Evolutionary conservation across 2,888 invertebrate species (phyloP), one percentile per base, ranked within the genome.

Genomic region (Eupeodes latifasciatus): DNA sequence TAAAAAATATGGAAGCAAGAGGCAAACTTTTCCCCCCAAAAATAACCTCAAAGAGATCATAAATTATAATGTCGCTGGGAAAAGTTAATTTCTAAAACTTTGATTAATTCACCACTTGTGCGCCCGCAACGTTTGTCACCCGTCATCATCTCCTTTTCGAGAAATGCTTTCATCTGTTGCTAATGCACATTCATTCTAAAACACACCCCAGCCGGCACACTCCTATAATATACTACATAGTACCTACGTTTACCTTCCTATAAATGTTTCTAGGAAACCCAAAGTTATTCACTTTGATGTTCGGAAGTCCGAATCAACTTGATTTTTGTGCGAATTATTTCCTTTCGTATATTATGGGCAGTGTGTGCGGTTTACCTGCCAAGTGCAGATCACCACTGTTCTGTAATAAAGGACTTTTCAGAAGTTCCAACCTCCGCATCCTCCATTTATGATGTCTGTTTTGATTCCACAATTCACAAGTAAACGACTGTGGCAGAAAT

Each of bases 231-330:
- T 55, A 19, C 55, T 40, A 40, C 9, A 40, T 40, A 4, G 40
- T 5, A 9, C 2, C 40, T 40, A 40, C 6, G 40, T 40, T 9
- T 40, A 40, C 40, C 40, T 40, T 7, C 40, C 40, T 40, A 44
- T 9, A 44, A 64, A 64, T 1, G 19, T 66, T 6, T 12, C 16
- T 27, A 49, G 66, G 5, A 66, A 49, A 66, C 49, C 47, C 27
- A 66, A 66, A 49, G 66, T 14, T 49, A 66, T 66, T 66, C 66
- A 49, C 66, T 66, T 66, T 66, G 66, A 66, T 66, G 66, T 66
- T 66, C 49, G 27, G 27, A 1, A 49, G 47, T 47, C 66, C n/a
- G 19, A 66, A 14, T 27, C 66, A 49, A 66, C 47, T 66, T 66
- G 27, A 14, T 66, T 66, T 47, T 27, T 66, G 27, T 59, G 14